Base-by-base conservation (phyloP, 2,888 invertebrate genomes). In the Achlya flavicornis region DNA sequence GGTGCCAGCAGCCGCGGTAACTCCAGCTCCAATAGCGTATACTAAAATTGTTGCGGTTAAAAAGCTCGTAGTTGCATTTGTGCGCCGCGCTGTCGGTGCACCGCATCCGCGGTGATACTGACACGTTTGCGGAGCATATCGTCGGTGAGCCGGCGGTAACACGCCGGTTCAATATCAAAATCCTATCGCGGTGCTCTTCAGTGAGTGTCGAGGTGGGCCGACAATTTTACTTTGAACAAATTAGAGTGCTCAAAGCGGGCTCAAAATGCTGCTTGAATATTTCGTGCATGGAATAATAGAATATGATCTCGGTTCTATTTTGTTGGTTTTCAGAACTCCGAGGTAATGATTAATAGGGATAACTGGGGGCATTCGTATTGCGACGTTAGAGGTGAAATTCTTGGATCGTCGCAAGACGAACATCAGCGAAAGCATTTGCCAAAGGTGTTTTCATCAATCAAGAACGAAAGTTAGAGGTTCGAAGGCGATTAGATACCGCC, bases 1-100 rank as follows among this genome's bases (percentile, higher is more conserved):
- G 76, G 79, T 95, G 95, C 95, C 95, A 95, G 95, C 95, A 95
- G 95, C 95, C 94, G 95, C 95, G 95, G 95, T 95, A 95, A 95
- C 94, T 95, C 95, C 95, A 95, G 95, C 95, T 95, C 95, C 93
- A 94, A 94, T 92, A 94, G 94, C 94, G 94, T 95, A 95, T 95
- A 95, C 95, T 95, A 95, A 95, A 94, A 94, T 95, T 96, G 95
- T 94, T 95, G 95, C 95, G 94, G 94, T 94, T 95, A 94, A 95
- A 95, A 95, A 93, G 94, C 93, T 94, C 94, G 94, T 94, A 94
- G 93, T 94, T 92, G 91, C 89, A 93, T 90, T 84, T 85, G 85
- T 85, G 89, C 87, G 85, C 84, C 86, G 85, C 88, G 89, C 90
- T 87, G 90, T 86, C 85, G 90, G 90, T 90, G 86, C 89, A 86